phyloP scores from a whole-genome alignment of 2,797 vertebrate genomes.

The Typhlichthys eigenmanni region DNA sequence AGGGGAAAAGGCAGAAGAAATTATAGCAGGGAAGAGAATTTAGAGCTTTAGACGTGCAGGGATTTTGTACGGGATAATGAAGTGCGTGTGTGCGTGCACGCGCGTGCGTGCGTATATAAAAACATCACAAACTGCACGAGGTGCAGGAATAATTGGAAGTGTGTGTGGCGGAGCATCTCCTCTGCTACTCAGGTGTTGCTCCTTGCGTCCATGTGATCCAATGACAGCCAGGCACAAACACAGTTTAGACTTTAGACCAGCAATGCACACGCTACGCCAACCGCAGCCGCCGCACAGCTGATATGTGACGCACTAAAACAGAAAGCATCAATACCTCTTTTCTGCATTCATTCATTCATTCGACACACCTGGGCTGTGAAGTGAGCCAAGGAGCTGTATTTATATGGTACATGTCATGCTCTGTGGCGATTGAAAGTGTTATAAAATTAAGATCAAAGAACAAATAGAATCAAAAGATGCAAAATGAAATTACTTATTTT shows the following conservation, averaged over 20 bases:
- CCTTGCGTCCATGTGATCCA: conserved; percentile 48
- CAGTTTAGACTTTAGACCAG: conserved; percentile 62
- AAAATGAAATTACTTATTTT: too few relatives aligned
- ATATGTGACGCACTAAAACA: conserved; percentile 45
- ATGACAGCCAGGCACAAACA: conserved; percentile 68
- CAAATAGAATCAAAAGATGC: too few relatives aligned
- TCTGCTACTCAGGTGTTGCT: conserved; percentile 52
- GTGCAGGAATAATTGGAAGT: conserved; percentile 47
- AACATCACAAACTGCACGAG: conserved; percentile 33
- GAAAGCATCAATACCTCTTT: conserved; percentile 39
- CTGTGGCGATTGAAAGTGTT: too few relatives aligned
- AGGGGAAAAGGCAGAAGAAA: conserved; percentile 6
- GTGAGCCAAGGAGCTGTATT: conserved; percentile 18
- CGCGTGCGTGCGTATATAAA: conserved; percentile 23
- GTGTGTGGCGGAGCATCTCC: conserved; percentile 48
- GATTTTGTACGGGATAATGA: not conserved
- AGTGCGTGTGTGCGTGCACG: conserved; percentile 13
- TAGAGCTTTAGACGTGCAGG: conserved; percentile 21
- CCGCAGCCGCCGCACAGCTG: conserved; percentile 35
- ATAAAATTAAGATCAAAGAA: too few relatives aligned
- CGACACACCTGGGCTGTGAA: too few relatives aligned
- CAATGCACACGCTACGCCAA: conserved; percentile 56
- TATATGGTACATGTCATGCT: too few relatives aligned
- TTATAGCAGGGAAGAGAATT: conserved; percentile 16
- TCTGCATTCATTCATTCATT: not conserved